These are phyloP conservation scores for Sisor rabdophorus DNA, from an alignment of 2,113 vertebrate genomes.

Conservation along the genomic window DNA sequence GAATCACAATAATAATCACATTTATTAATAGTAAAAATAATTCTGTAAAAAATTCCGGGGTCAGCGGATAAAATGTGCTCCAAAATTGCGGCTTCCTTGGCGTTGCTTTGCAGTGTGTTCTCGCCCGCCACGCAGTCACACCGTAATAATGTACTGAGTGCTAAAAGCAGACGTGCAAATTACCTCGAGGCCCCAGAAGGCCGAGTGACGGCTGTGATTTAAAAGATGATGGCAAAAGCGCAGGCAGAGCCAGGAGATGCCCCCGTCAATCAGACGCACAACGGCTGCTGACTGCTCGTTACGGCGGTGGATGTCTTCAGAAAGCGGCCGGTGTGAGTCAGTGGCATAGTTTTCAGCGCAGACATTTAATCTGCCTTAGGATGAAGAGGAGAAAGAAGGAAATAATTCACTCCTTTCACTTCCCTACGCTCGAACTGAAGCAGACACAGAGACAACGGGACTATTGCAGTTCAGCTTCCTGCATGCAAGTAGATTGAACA, in stretches of 20 bases:
- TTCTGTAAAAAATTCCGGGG: not conserved
- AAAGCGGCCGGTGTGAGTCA: conserved; percentile 11
- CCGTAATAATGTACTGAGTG: conserved; percentile 8
- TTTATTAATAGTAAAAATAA: not conserved
- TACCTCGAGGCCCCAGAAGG: conserved; percentile 20
- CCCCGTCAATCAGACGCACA: conserved; percentile 35
- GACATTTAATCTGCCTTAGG: conserved; percentile 9
- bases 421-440: not conserved
- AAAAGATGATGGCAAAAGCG: conserved; percentile 44
- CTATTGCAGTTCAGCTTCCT: not conserved
- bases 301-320: conserved; percentile 18
- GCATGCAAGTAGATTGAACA: not conserved
- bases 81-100: not conserved
- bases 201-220: conserved; percentile 32
- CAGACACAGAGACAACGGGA: not conserved
- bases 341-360: not conserved
- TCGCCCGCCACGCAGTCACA: not conserved
- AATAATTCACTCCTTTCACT: conserved; percentile 3
- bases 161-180: conserved; percentile 38
- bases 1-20: too few species aligned
- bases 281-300: conserved; percentile 21
- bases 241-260: conserved; percentile 2
- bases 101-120: not conserved
- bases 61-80: not conserved
- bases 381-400: not conserved